Evolutionary conservation across 1,140 invertebrate genomes (phyloP), one percentile per base, ranked within the genome.

Genomic region (Neodiprion fabricii): DNA sequence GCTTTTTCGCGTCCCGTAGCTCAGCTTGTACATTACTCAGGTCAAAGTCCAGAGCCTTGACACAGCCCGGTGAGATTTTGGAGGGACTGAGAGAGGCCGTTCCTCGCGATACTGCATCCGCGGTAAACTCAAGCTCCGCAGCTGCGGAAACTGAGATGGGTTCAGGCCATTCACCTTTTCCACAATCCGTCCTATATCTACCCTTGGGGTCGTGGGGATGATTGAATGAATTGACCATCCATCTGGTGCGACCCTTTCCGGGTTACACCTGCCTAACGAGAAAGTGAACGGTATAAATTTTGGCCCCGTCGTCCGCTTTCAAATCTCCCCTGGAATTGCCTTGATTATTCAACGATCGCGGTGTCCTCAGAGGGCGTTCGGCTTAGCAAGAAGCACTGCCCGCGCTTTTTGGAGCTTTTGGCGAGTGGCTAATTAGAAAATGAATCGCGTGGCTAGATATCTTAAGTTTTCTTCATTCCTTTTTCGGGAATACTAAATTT

Each of bases 121-220:
- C 28, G 28, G 28, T 40, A 61, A 61, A 17, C 53, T 61, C 53
- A 61, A 61, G 5, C 8, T 61, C 53, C 11, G n/a, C 53, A 5
- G 9, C 53, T 61, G n/a, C 53, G 53, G 53, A 61, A 61, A 61
- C 53, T 61, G 53, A 61, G 53, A 61, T 61, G 53, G 53, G 53
- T 61, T 17, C 4, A 61, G 11, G 53, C 53, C 53, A 17, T 17
- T 61, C 53, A 14, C 53, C 53, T 61, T 61, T 61, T 17, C 53
- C 53, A 17, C 53, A 61, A 61, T 61, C 53, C 53, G 9, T 17
- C 53, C 53, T 61, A 61, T 40, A 40, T 61, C 53, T 17, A 61
- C 11, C 53, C 53, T 61, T 0, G 53, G n/a, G 53, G 53, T 61
- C 53, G 53, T 61, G 53, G 53, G 53, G 53, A 61, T 61, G 53